Conservation (phyloP, 2,888 invertebrate genomes). For the Subacronicta megacephala region DNA sequence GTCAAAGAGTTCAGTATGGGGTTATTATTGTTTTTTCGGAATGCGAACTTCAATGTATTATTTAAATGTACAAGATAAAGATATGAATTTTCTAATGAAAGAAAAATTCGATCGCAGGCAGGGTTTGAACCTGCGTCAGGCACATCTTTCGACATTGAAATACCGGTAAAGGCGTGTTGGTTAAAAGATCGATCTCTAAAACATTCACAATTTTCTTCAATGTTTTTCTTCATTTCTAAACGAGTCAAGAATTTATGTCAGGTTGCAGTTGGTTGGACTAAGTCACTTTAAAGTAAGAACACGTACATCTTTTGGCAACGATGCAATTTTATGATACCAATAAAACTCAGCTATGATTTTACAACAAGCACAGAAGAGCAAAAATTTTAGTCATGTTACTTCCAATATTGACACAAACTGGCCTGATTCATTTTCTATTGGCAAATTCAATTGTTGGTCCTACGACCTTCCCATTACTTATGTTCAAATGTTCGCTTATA, state of each 20-base stretch:
- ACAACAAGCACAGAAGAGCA: constrained; percentile 20
- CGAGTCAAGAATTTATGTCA: constrained; percentile 7
- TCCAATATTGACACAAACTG: constrained; percentile 32
- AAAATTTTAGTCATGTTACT: constrained; percentile 30
- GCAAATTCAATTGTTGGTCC: constrained; percentile 37
- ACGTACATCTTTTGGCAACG: constrained; percentile 39
- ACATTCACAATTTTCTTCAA: no score
- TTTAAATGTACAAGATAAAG: constrained; percentile 6
- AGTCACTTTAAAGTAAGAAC: constrained; percentile 28
- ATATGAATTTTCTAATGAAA: no score
- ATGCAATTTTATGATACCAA: constrained; percentile 17
- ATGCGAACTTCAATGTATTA: not conserved
- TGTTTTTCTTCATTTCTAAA: constrained; percentile 18
- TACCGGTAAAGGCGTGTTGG: no score
- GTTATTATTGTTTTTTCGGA: constrained; percentile 10
- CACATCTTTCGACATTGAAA: no score
- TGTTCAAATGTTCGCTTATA: constrained; percentile 37
- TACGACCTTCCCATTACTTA: constrained; percentile 41
- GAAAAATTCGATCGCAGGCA: no score
- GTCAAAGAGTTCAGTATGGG: constrained; percentile 24
- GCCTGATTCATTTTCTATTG: constrained; percentile 30
- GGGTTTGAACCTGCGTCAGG: no score
- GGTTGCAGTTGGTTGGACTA: not conserved
- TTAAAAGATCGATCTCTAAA: no score
- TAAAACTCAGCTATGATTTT: constrained; percentile 26